A percentile compares a stretch with the other conserved stretches of the same genome.
Evolutionary conservation across 2,888 invertebrate species (phyloP).

Genomic region (Ophraella communa): DNA sequence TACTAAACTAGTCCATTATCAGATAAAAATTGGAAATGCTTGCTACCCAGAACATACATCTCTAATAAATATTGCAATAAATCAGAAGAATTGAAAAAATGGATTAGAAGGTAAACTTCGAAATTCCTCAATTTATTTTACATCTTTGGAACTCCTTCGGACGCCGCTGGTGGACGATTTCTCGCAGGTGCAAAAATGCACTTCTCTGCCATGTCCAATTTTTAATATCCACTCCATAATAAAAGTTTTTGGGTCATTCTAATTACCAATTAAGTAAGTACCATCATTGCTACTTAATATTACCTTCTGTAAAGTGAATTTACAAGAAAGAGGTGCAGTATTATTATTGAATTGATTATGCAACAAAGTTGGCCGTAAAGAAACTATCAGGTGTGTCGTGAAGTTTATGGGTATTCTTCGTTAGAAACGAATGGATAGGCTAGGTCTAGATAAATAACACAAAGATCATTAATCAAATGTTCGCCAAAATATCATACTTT

Average conservation of each 20-base stretch:
- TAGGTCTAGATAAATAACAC: neutral
- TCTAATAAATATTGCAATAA: too few species aligned
- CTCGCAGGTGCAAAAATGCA: slow-evolving; percentile 4
- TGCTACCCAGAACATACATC: too few species aligned
- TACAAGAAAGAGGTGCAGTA: slow-evolving; percentile 13
- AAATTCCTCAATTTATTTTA: too few species aligned
- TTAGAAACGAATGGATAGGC: neutral
- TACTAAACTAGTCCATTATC: too few species aligned
- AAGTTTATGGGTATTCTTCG: neutral
- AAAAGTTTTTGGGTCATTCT: slow-evolving; percentile 14
- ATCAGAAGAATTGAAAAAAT: too few species aligned
- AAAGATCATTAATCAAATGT: neutral
- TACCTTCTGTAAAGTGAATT: neutral
- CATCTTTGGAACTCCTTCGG: neutral
- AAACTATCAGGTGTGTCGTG: neutral
- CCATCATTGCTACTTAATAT: slow-evolving; percentile 1
- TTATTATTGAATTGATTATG: neutral
- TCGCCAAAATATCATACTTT: neutral
- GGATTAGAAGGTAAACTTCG: too few species aligned
- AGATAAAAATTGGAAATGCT: too few species aligned
- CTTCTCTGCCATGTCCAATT: slow-evolving; percentile 5
- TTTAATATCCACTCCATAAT: neutral
- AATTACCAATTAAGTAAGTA: slow-evolving; percentile 6
- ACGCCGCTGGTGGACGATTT: neutral
- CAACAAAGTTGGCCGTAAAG: neutral